Evolutionary conservation across 2,797 vertebrate genomes (phyloP).

Genomic region (Kryptolebias ocellatus): DNA sequence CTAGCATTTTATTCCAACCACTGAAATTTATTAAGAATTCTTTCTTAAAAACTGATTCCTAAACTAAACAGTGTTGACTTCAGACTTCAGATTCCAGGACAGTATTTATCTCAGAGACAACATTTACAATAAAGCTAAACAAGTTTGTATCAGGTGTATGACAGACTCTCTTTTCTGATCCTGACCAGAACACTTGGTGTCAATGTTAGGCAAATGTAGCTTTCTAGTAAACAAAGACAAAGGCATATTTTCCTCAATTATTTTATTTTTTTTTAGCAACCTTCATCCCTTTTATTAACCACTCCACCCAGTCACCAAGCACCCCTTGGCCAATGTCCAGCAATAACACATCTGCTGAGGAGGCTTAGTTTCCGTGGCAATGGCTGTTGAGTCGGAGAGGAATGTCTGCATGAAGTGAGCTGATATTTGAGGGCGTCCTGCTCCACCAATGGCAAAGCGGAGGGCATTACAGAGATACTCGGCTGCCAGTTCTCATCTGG

Average conservation of each 20-base stretch:
- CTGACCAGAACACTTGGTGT: not conserved
- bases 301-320: conserved; percentile 62
- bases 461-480: conserved; percentile 58
- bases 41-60: no score
- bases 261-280: conserved; percentile 25
- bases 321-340: conserved; percentile 82
- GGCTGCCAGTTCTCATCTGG: conserved; percentile 68
- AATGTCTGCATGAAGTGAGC: conserved; percentile 82
- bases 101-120: no score
- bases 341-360: conserved; percentile 91
- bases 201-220: conserved; percentile 2
- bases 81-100: no score
- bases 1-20: no score
- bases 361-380: conserved; percentile 86
- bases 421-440: conserved; percentile 78
- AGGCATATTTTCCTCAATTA: conserved; percentile 22
- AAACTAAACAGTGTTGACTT: no score
- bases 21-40: no score
- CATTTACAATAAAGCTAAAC: no score
- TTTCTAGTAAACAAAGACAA: conserved; percentile 21
- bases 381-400: conserved; percentile 72
- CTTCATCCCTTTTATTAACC: conserved; percentile 50
- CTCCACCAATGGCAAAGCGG: conserved; percentile 52
- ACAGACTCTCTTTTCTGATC: not conserved
- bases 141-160: no score